Percentiles rank a stretch among this genome's conserved stretches.
These are phyloP conservation scores for Gallinago stenura DNA, from an alignment of 2,797 vertebrate species.

Conservation along the genomic window DNA sequence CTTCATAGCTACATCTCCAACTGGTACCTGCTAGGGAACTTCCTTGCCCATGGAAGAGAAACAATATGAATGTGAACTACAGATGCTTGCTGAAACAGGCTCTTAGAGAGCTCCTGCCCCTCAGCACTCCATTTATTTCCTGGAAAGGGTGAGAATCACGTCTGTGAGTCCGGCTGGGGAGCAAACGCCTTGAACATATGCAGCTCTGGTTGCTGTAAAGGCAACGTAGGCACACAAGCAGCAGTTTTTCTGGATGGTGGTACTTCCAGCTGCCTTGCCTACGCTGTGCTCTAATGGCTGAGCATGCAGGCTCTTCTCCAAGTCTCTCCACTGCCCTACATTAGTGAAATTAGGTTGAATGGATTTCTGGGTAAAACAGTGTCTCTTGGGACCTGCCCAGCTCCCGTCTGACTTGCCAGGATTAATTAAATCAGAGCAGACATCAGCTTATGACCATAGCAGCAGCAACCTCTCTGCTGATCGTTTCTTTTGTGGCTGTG, in stretches of 20 bases:
- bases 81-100: neutral
- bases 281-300: slow-evolving; percentile 72
- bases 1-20: neutral
- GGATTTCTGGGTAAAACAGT: slow-evolving; percentile 83
- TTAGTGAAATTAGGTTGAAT: slow-evolving; percentile 86
- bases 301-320: slow-evolving; percentile 76
- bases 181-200: slow-evolving; percentile 60
- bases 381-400: slow-evolving; percentile 82
- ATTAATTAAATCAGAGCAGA: slow-evolving; percentile 82
- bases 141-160: slow-evolving; percentile 50
- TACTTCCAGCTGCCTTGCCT: slow-evolving; percentile 76
- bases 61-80: neutral
- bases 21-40: neutral
- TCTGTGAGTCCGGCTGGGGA: slow-evolving; percentile 48
- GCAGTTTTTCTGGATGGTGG: slow-evolving; percentile 55
- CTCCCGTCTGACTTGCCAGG: slow-evolving; percentile 79
- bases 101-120: slow-evolving; percentile 7
- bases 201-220: slow-evolving; percentile 31
- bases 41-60: neutral
- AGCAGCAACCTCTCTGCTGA: slow-evolving; percentile 74
- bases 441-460: slow-evolving; percentile 75
- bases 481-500: slow-evolving; percentile 70
- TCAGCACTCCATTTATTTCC: slow-evolving; percentile 54
- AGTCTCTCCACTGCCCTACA: slow-evolving; percentile 78
- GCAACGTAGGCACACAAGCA: slow-evolving; percentile 46